Evolutionary conservation across 2,888 invertebrate species (phyloP), one percentile per base, ranked within the genome.

Genomic region (Sthenelais limicola): DNA sequence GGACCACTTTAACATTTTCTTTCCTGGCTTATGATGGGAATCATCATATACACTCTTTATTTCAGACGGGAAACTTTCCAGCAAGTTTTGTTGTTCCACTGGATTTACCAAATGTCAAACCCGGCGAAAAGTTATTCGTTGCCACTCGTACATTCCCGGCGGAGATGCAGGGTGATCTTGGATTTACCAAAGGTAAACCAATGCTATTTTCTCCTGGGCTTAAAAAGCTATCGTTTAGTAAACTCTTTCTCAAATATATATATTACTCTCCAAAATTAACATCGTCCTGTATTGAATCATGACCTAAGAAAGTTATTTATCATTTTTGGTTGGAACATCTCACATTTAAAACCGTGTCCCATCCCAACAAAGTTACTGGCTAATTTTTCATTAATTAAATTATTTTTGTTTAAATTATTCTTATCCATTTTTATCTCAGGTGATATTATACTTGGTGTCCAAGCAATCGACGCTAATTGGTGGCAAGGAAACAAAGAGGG

Each of bases 381-480:
- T n/a, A n/a, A n/a, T n/a, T n/a, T n/a, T n/a, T n/a, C n/a, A n/a
- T n/a, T n/a, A n/a, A n/a, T 51, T 51, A 9, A 51, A 56, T 56
- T 9, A 56, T 58, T 7, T 58, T 58, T 9, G 21, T 18, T 7
- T 33, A 28, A 35, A 35, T 62, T 62, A 4, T 21, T 62, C 18
- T 62, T n/a, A 28, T 62, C 21, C 38, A n/a, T 33, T 12, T 35
- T 0, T 35, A 21, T 47, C 80, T 83, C 79, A 87, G 88, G 87
- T 82, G 90, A 90, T 48, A 82, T 91, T 72, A 85, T 91, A 32
- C 82, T 90, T 73, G 88, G 90, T 33, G 82, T 88, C 35, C 81
- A 84, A 62, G 78, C 82, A 67, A 83, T 90, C 52, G 89, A 90
- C 80, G 88, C 87, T 56, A 87, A 89, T 66, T 91, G 90, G 88